A percentile compares a stretch with the other conserved stretches of the same genome.
These are phyloP conservation scores for Pimephales promelas DNA, from an alignment of 2,113 vertebrate species.

Conservation along the genomic window DNA sequence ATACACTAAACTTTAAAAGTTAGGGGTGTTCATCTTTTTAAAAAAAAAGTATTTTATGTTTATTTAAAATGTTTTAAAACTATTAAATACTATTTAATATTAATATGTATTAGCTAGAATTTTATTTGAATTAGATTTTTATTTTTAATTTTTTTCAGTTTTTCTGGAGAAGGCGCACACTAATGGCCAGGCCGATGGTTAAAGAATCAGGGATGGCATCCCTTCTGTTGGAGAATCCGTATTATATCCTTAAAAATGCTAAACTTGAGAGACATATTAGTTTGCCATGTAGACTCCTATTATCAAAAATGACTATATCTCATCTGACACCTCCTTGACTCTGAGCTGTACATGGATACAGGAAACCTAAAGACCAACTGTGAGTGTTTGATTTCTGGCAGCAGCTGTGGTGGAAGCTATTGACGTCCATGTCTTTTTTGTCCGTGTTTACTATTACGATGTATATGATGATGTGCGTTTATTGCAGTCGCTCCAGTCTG, in stretches of 20 bases:
- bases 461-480: slow-evolving; percentile 54
- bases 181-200: slow-evolving; percentile 97
- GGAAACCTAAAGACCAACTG: slow-evolving; percentile 97
- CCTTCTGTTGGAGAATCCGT: slow-evolving; percentile 93
- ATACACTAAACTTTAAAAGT: too few species aligned
- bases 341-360: slow-evolving; percentile 85
- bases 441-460: neutral
- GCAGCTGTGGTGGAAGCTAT: neutral
- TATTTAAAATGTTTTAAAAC: too few species aligned
- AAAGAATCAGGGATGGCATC: slow-evolving; percentile 96
- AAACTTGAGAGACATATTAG: neutral
- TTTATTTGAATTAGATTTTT: neutral
- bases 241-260: slow-evolving; percentile 90
- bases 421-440: neutral
- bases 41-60: neutral
- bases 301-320: neutral
- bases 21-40: neutral
- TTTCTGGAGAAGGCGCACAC: slow-evolving; percentile 91
- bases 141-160: slow-evolving; percentile 72
- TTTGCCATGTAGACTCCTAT: neutral
- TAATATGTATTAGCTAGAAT: neutral
- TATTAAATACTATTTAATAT: too few species aligned
- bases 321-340: slow-evolving; percentile 79
- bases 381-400: slow-evolving; percentile 76
- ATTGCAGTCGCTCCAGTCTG: slow-evolving; percentile 88